These are phyloP conservation scores for Apamea crenata DNA, from an alignment of 2,888 invertebrate species.

Conservation along the genomic window DNA sequence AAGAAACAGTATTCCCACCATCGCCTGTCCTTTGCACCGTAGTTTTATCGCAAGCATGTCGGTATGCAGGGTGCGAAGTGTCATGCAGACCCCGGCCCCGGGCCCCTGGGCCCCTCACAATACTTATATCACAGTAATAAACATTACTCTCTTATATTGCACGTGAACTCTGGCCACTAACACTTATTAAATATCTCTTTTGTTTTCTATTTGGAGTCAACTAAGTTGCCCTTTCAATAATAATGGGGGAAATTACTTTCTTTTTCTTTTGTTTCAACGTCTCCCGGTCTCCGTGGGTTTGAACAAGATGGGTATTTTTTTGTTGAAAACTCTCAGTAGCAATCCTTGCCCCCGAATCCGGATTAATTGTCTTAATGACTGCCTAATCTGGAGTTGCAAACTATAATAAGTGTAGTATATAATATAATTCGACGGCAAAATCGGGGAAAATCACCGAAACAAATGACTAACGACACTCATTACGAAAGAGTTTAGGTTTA, in stretches of 20 bases:
- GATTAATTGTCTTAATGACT: not conserved
- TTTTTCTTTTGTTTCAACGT: not conserved
- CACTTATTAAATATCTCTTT: slow-evolving; percentile 53
- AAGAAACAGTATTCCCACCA: slow-evolving; percentile 16
- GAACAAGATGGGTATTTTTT: not conserved
- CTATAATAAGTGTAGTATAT: not conserved
- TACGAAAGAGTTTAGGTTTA: not conserved
- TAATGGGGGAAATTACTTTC: not conserved
- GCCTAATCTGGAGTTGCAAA: not conserved
- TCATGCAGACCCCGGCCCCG: slow-evolving; percentile 34
- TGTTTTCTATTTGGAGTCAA: not conserved
- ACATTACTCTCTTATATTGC: slow-evolving; percentile 58
- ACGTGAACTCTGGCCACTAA: slow-evolving; percentile 24
- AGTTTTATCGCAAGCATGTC: slow-evolving; percentile 47
- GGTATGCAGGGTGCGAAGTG: slow-evolving; percentile 60
- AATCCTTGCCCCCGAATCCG: not conserved
- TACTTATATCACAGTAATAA: slow-evolving; percentile 67
- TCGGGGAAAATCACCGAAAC: not conserved
- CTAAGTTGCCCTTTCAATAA: not conserved
- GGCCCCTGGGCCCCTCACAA: slow-evolving; percentile 17
- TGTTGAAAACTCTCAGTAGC: not conserved
- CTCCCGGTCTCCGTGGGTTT: not conserved
- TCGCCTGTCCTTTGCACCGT: slow-evolving; percentile 12
- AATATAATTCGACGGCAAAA: not conserved
- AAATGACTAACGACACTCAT: not conserved